A percentile compares a stretch with the other conserved stretches of the same genome.
These are phyloP conservation scores for Drosophila anomelani DNA, from an alignment of 2,888 invertebrate species.

Conservation along the genomic window DNA sequence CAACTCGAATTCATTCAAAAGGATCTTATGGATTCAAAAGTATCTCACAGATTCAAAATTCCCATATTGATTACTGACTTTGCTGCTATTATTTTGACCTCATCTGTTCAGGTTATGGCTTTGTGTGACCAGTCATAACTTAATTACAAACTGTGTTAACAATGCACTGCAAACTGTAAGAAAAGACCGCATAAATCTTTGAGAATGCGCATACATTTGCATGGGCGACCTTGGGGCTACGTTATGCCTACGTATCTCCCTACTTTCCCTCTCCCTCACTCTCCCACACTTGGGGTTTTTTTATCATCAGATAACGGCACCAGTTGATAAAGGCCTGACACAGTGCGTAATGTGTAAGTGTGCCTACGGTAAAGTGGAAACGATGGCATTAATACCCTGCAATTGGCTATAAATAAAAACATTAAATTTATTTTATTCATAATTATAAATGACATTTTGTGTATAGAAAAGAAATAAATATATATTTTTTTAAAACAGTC, in stretches of 20 bases:
- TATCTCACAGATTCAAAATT: neutral
- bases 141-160: conserved; percentile 75
- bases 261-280: neutral
- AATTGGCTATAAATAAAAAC: neutral
- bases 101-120: conserved; percentile 10
- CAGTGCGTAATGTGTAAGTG: conserved; percentile 35
- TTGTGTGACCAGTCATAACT: conserved; percentile 59
- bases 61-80: neutral
- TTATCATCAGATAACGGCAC: conserved; percentile 66
- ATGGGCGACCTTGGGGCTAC: conserved; percentile 64
- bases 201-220: conserved; percentile 74
- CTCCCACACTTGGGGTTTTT: conserved; percentile 10
- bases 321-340: conserved; percentile 56
- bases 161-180: conserved; percentile 54
- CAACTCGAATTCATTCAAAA: too few species aligned
- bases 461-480: neutral
- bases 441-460: neutral
- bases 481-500: too few species aligned
- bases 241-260: conserved; percentile 8
- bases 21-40: neutral
- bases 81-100: conserved; percentile 13
- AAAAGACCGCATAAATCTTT: conserved; percentile 61
- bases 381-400: neutral
- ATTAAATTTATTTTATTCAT: neutral
- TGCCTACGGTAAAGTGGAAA: neutral